phyloP scores from a whole-genome alignment of 1,140 invertebrate species.

The Aricia agestis region DNA sequence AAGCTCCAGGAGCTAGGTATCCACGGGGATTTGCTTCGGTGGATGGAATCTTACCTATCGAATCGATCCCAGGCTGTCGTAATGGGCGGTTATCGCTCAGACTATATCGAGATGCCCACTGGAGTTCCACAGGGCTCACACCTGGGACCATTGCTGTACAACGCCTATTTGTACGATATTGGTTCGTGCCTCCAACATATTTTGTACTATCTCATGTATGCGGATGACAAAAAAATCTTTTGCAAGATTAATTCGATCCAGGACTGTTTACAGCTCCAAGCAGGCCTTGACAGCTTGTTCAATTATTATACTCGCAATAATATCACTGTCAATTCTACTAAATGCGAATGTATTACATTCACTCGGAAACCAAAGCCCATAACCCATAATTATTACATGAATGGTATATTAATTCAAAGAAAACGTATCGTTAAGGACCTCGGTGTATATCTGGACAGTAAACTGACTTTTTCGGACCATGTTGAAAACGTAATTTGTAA shows the following conservation, averaged over 20 bases:
- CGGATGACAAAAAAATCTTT: slow-evolving; percentile 23
- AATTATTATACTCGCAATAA: slow-evolving; percentile 18
- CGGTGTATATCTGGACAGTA: neutral
- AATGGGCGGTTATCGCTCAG: slow-evolving; percentile 20
- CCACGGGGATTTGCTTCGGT: slow-evolving; percentile 23
- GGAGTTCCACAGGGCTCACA: slow-evolving; percentile 28
- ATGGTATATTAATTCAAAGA: neutral
- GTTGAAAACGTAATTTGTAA: neutral
- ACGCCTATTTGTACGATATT: slow-evolving; percentile 20
- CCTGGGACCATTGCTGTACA: slow-evolving; percentile 23
- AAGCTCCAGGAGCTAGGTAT: slow-evolving; percentile 24
- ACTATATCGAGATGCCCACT: slow-evolving; percentile 20
- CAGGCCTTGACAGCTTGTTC: slow-evolving; percentile 2
- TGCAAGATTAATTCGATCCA: neutral
- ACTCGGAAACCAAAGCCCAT: slow-evolving; percentile 17
- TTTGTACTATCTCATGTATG: slow-evolving; percentile 15
- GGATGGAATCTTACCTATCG: slow-evolving; percentile 25
- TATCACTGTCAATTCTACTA: slow-evolving; percentile 19
- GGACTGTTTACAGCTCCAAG: slow-evolving; percentile 20
- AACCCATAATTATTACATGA: slow-evolving; percentile 1
- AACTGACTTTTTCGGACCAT: neutral
- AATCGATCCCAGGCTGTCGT: slow-evolving; percentile 26
- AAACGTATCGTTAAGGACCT: neutral
- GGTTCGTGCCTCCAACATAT: slow-evolving; percentile 15
- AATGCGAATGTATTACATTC: slow-evolving; percentile 18